phyloP scores from a whole-genome alignment of 2,797 vertebrate genomes.

The Meda fulgida region DNA sequence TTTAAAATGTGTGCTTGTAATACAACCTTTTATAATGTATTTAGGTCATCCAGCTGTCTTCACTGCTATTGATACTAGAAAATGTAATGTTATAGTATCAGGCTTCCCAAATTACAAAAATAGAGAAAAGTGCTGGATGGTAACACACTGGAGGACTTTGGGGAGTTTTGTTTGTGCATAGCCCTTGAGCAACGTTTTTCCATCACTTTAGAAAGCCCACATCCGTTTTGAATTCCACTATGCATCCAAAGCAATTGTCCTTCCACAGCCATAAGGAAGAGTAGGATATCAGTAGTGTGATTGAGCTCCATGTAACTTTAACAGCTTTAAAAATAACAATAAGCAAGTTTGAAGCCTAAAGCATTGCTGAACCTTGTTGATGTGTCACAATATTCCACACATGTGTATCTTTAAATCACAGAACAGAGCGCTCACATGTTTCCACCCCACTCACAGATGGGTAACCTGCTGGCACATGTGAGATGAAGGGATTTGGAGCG shows the following conservation, averaged over 20 bases:
- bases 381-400: background rate
- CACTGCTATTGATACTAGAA: background rate
- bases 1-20: background rate
- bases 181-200: slow-evolving; percentile 25
- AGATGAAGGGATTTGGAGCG: slow-evolving; percentile 22
- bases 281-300: slow-evolving; percentile 9
- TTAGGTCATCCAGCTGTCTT: slow-evolving; percentile 25
- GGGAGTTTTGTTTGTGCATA: slow-evolving; percentile 16
- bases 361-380: background rate
- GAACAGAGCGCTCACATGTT: slow-evolving; percentile 3
- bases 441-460: slow-evolving; percentile 2
- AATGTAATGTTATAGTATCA: slow-evolving; percentile 23
- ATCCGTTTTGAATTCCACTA: slow-evolving; percentile 18
- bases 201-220: slow-evolving; percentile 8
- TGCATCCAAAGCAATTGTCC: background rate
- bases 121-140: slow-evolving; percentile 17
- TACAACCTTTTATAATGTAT: background rate
- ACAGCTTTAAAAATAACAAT: slow-evolving; percentile 24
- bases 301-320: slow-evolving; percentile 1
- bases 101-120: slow-evolving; percentile 10
- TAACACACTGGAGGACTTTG: background rate
- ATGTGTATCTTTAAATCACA: slow-evolving; percentile 22
- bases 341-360: slow-evolving; percentile 3
- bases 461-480: slow-evolving; percentile 8
- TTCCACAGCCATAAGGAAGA: slow-evolving; percentile 14